Conservation (phyloP, 2,113 vertebrate genomes). For the Sprattus sprattus region DNA sequence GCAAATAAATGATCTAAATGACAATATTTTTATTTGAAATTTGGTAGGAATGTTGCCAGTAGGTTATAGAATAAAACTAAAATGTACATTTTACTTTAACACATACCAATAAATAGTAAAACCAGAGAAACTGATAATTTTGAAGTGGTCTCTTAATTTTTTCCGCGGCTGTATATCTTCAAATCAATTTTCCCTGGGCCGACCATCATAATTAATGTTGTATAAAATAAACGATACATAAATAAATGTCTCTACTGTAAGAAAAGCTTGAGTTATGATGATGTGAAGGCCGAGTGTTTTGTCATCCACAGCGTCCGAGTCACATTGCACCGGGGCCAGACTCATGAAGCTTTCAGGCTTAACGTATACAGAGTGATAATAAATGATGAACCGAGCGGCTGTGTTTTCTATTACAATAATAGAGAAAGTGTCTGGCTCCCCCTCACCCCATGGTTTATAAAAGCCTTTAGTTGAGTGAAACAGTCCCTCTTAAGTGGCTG, state of each 20-base stretch:
- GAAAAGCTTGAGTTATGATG: constrained; percentile 18
- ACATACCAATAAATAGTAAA: too few species aligned
- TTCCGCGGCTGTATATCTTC: too few species aligned
- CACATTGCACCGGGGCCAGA: constrained; percentile 44
- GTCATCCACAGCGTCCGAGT: constrained; percentile 53
- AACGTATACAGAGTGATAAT: constrained; percentile 51
- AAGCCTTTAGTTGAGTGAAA: constrained; percentile 39
- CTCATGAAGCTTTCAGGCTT: constrained; percentile 57
- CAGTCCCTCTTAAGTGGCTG: constrained; percentile 44
- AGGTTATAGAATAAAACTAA: too few species aligned
- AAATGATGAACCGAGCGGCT: constrained; percentile 58
- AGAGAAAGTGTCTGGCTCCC: constrained; percentile 28
- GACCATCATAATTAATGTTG: constrained; percentile 27
- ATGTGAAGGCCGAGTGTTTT: constrained; percentile 42
- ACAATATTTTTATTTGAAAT: too few species aligned
- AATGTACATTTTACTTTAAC: too few species aligned
- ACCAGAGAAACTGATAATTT: too few species aligned
- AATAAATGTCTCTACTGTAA: constrained; percentile 24
- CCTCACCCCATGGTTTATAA: constrained; percentile 38
- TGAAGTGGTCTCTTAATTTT: too few species aligned
- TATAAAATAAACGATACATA: constrained; percentile 27
- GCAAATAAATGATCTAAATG: too few species aligned
- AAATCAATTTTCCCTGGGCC: constrained; percentile 17
- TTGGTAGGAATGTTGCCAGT: too few species aligned
- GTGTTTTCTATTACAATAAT: constrained; percentile 50